phyloP scores from a whole-genome alignment of 64 coral and sea anemone genomes.

The Montipora efflorescens region DNA sequence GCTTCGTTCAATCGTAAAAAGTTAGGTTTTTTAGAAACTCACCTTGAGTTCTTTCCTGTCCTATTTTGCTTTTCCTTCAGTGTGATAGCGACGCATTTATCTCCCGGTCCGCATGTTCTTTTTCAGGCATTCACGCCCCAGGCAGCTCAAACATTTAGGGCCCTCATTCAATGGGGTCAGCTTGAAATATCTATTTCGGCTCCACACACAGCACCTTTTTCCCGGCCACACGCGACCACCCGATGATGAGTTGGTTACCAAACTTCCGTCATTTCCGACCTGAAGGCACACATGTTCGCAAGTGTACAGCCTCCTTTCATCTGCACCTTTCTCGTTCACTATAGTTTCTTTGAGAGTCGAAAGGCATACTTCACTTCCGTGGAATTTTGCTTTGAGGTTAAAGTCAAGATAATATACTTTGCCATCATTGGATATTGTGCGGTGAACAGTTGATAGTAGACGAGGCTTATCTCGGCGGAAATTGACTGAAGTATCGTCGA shows the following conservation, averaged over 20 bases:
- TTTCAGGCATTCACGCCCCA: background rate
- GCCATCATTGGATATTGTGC: conserved; percentile 41
- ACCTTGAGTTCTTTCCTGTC: conserved; percentile 23
- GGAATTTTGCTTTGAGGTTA: conserved; percentile 34
- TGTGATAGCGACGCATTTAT: conserved; percentile 48
- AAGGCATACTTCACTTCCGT: conserved; percentile 52
- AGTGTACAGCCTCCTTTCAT: background rate
- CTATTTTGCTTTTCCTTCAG: background rate
- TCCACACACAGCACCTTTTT: conserved; percentile 49
- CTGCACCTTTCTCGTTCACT: conserved; percentile 26
- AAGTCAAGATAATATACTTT: conserved; percentile 10
- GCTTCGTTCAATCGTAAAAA: background rate
- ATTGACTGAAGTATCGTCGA: background rate
- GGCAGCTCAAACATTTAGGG: conserved; percentile 40
- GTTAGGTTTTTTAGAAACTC: background rate
- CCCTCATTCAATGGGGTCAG: conserved; percentile 19
- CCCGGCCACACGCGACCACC: conserved; percentile 35
- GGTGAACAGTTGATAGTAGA: background rate
- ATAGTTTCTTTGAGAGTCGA: conserved; percentile 38
- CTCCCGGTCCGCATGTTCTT: conserved; percentile 37
- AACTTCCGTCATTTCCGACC: background rate
- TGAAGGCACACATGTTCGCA: conserved; percentile 53
- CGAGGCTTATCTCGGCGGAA: conserved; percentile 5
- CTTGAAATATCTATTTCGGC: conserved; percentile 11
- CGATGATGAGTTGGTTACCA: conserved; percentile 43